A percentile compares a stretch with the other conserved stretches of the same genome.
Conservation (phyloP, 2,113 vertebrate species). For the Laticauda laticaudata region DNA sequence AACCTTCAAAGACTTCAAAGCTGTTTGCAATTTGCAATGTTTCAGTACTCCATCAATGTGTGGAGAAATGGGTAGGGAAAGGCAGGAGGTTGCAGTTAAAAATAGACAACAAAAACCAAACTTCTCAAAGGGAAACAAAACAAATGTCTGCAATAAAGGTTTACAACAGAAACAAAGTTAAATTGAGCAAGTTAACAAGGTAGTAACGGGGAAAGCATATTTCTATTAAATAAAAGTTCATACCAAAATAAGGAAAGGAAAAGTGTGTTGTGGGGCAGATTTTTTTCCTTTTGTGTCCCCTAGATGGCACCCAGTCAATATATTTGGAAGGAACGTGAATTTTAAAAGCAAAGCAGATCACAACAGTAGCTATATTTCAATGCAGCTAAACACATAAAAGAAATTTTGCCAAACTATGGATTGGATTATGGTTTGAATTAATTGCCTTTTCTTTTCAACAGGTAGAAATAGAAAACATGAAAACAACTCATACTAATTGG, state of each 20-base stretch:
- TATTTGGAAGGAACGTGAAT: background rate
- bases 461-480: background rate
- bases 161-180: background rate
- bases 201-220: background rate
- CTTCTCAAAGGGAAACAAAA: background rate
- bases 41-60: background rate
- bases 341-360: background rate
- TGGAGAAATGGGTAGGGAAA: background rate
- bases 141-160: background rate
- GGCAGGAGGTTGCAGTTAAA: background rate
- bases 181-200: background rate
- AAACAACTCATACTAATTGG: background rate
- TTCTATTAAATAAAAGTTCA: background rate
- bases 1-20: background rate
- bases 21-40: background rate
- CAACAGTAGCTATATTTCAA: accelerated
- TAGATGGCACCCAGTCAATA: background rate
- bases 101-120: background rate
- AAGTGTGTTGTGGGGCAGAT: background rate
- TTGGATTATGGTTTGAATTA: background rate
- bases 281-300: background rate
- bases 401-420: background rate
- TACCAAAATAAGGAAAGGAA: background rate
- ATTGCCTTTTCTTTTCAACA: background rate
- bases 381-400: background rate